Evolutionary conservation across 1,140 invertebrate genomes (phyloP).

Genomic region (Aphaenogaster rudis): DNA sequence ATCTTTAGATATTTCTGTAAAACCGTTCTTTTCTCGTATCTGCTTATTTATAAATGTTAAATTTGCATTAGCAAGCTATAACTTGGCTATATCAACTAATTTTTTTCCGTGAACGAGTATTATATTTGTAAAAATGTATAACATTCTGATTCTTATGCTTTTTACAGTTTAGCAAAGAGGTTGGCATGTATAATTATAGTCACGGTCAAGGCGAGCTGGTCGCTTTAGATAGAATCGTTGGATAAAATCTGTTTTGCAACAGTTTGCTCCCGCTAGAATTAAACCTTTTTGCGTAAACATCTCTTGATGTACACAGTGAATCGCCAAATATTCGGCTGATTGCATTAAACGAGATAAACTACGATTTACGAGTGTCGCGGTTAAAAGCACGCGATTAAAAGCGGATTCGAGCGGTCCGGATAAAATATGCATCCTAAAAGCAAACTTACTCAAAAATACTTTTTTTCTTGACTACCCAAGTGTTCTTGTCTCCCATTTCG

Average conservation of each 20-base stretch:
- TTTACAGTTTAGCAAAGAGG: background rate
- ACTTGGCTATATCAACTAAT: too few relatives aligned
- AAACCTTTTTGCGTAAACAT: background rate
- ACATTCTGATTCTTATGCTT: background rate
- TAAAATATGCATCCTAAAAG: background rate
- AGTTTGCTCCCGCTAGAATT: background rate
- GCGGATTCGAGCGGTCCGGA: background rate
- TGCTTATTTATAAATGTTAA: too few relatives aligned
- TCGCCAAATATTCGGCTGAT: background rate
- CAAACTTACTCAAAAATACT: background rate
- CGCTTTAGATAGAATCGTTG: background rate
- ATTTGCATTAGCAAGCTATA: too few relatives aligned
- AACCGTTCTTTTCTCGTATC: too few relatives aligned
- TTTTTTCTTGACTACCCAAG: background rate
- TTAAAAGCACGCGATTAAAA: background rate
- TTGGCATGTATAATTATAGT: background rate
- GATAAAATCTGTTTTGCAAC: conserved; percentile 23
- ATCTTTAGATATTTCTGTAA: too few relatives aligned
- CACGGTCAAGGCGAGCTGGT: conserved; percentile 9
- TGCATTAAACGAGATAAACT: background rate
- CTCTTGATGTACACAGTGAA: background rate
- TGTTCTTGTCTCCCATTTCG: background rate
- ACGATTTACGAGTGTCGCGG: background rate
- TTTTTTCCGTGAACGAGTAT: background rate
- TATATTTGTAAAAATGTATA: background rate